Base-by-base conservation (phyloP, 2,113 vertebrate genomes). In the Silurus glanis region DNA sequence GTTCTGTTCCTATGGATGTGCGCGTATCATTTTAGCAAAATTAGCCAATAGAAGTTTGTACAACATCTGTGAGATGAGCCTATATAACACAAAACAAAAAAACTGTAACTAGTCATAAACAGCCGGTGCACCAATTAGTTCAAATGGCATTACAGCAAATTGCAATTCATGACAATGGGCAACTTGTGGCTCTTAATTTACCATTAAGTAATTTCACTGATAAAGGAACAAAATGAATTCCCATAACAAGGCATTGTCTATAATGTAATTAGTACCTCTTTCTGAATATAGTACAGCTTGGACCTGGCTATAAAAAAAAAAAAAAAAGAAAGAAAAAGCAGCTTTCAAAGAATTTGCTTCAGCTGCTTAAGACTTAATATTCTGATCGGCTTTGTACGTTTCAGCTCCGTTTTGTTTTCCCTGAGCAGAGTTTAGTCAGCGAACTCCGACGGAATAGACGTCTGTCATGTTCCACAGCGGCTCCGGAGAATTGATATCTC, bases 401-500 rank as follows among this genome's bases (percentile, higher is more conserved):
- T 87, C 82, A 87, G 83, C 83, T 83, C 67, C 61, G 81, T 88
- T 88, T 82, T 90, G 86, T 89, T 88, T 78, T 86, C 83, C 83
- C 87, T 74, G 81, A 89, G 67, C 83, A 58, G 83, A 81, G 84
- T 90, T 91, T 90, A 88, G 87, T 78, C 64, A 19, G 71, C 78
- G 86, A 88, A 86, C 83, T 81, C 82, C 81, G 75, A 76, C 82
- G 19, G 55, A 80, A 87, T 37, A 83, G 64, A 79, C 80, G 84
- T 90, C 87, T 85, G 87, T 89, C 85, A 86, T 85, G 87, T 90
- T 88, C 80, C 87, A 61, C 78, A 80, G 89, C 83, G 85, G 58
- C 82, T 83, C 84, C 58, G 58, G 83, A 87, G 89, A 84, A 89
- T 87, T 86, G 87, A 89, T 89, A 84, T 82, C 59, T 61, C 90